These are phyloP conservation scores for Pristionchus mayeri DNA, from an alignment of 2,888 invertebrate species.

Conservation along the genomic window DNA sequence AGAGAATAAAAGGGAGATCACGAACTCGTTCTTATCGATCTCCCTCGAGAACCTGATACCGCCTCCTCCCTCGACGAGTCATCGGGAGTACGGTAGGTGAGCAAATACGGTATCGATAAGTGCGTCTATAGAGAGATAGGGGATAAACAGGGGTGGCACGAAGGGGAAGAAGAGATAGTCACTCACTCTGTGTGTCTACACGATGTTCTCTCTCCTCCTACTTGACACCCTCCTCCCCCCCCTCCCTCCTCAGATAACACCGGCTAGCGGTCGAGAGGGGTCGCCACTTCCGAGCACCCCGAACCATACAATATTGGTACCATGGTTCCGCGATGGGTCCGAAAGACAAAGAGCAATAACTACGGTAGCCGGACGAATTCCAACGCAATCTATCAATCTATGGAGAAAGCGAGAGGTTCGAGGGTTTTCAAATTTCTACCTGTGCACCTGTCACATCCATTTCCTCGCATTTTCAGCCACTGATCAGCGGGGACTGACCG, in stretches of 20 bases:
- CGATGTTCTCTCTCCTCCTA: background rate
- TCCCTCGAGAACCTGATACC: background rate
- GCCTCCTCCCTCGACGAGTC: background rate
- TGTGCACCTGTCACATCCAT: conserved; percentile 35
- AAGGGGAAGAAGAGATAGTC: conserved; percentile 30
- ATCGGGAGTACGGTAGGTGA: conserved; percentile 21
- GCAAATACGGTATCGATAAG: conserved; percentile 38
- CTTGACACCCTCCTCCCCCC: conserved; percentile 24
- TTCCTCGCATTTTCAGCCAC: conserved; percentile 33
- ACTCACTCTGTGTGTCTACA: background rate
- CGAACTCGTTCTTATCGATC: background rate
- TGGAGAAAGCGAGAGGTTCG: too few species aligned
- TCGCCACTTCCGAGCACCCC: background rate
- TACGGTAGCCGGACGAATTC: too few species aligned
- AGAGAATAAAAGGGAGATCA: background rate
- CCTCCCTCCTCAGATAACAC: conserved; percentile 16
- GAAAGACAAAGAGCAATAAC: too few species aligned
- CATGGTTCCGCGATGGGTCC: background rate
- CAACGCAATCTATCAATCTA: too few species aligned
- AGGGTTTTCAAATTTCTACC: conserved; percentile 9
- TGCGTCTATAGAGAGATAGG: conserved; percentile 14
- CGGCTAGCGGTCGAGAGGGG: conserved; percentile 3
- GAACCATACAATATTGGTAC: background rate
- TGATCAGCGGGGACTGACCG: background rate
- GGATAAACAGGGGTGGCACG: conserved; percentile 41